These are phyloP conservation scores for Nymphalis polychloros DNA, from an alignment of 2,888 invertebrate species.

Conservation along the genomic window DNA sequence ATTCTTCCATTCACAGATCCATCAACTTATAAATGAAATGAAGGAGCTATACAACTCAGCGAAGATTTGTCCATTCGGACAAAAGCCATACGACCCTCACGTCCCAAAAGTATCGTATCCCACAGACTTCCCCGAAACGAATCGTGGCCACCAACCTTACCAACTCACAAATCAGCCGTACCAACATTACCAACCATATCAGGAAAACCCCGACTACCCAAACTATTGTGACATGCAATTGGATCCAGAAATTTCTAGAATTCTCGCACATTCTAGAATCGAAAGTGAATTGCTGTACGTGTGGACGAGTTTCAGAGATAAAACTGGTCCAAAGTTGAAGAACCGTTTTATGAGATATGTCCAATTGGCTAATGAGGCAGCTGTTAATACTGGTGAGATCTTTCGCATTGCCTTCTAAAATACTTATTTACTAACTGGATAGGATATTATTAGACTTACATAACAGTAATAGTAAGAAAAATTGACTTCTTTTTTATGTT, in stretches of 20 bases:
- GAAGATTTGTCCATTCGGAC: slow-evolving; percentile 86
- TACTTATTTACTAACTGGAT: no score
- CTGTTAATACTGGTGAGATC: slow-evolving; percentile 84
- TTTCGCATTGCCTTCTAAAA: not conserved
- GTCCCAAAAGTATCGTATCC: slow-evolving; percentile 53
- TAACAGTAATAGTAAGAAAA: no score
- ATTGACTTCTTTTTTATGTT: no score
- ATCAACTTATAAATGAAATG: slow-evolving; percentile 88
- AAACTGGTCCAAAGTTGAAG: slow-evolving; percentile 88
- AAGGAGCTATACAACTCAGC: slow-evolving; percentile 88
- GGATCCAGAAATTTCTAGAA: slow-evolving; percentile 84
- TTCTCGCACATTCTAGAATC: slow-evolving; percentile 87
- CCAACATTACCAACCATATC: slow-evolving; percentile 63
- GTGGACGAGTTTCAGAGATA: slow-evolving; percentile 92
- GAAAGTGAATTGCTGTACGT: slow-evolving; percentile 88
- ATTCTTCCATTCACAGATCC: slow-evolving; percentile 74
- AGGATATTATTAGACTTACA: no score
- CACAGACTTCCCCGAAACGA: slow-evolving; percentile 34
- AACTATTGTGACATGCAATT: slow-evolving; percentile 82
- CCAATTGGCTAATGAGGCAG: slow-evolving; percentile 89
- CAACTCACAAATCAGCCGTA: slow-evolving; percentile 59
- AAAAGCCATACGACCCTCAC: slow-evolving; percentile 73
- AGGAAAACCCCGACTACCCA: slow-evolving; percentile 53
- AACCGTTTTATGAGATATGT: slow-evolving; percentile 90
- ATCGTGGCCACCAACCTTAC: slow-evolving; percentile 51